Base-by-base conservation (phyloP, 2,797 vertebrate genomes). In the Oryzias sinensis region DNA sequence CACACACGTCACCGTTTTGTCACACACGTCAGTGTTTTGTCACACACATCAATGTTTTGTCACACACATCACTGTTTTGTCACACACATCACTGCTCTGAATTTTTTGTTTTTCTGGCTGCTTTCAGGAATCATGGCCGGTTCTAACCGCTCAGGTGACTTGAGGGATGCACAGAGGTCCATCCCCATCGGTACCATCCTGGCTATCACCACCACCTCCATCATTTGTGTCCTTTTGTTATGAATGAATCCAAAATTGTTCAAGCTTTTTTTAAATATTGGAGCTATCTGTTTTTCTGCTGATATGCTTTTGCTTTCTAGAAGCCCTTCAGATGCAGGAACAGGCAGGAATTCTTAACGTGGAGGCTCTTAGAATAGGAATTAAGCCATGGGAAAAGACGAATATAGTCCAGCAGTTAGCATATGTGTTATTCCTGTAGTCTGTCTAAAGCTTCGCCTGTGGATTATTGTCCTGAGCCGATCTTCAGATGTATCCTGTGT, bases 171-270 rank as follows among this genome's bases (percentile, higher is more conserved):
- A 24, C 96, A 98, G 86, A 96, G 92, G 82, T 97, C 96, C 46
- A 98, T 98, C 80, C 96, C 96, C 64, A 91, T 94, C 0, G 96
- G 96, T 62, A 98, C 96, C 72, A 97, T 98, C 73, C 68, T 98
- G 74, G 96, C 96, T 65, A 98, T 98, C 5, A 90, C 83, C 50
- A 98, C 96, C 43, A 98, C 96, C 0, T 94, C 96, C 55, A 65
- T 95, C 71, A 96, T 98, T 72, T 98, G 95, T 98, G 98, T 97
- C 96, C 94, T 57, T 37, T 37, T 37, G 3, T 37, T 2, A 13
- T 37, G 9, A 37, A 11, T 11, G 9, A 37, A 37, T 37, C 3
- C 33, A 37, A 3, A 4, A 13, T 1, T 1, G 33, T 6, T 50
- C 13, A 25, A 5, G 22, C 33, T 37, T 24, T 17, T 22, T 14